Evolutionary conservation across 2,113 vertebrate genomes (phyloP), one percentile per base, ranked within the genome.

Genomic region (Seriola dumerili): DNA sequence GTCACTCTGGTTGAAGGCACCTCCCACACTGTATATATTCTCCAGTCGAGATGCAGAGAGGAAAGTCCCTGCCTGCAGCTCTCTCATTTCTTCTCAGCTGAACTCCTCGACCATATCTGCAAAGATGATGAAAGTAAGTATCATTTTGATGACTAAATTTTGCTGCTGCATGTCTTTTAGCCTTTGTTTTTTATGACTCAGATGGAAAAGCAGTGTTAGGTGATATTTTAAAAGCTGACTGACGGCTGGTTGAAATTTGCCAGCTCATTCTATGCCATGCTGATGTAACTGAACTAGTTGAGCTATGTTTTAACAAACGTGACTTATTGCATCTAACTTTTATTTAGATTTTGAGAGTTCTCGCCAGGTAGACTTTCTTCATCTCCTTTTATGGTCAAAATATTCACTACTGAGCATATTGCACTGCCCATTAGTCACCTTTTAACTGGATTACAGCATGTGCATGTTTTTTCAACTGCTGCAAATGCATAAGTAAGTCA

Each of bases 351-450:
- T 23, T 59, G 3, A 32, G 5, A 25, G 4, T 4, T 82, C 10
- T 44, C 25, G 32, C 0, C 8, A 2, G 61, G 32, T 63, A 3
- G 14, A 29, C 34, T 61, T 64, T n/a, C 81, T 46, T 23, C 12
- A 54, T 77, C 82, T 12, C 91, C 93, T 90, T 94, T 86, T 93
- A 92, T 89, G 89, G 92, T 84, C 81, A 94, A 91, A 89, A 3
- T 80, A 87, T 92, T 90, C 74, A 50, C 21, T 7, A 16, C 16
- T 21, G 44, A 42, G 9, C 74, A 34, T n/a, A 32, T 16, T 19
- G 14, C 21, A 3, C 38, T 3, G 2, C 16, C 34, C 17, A 16
- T 44, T 12, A 36, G 13, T 66, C 63, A 69, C 50, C 13, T 36
- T 50, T 44, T 12, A 29, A 25, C 32, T 8, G 1, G 61, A 46